Percentiles rank a stretch among this genome's conserved stretches.
These are phyloP conservation scores for Sorex fumeus DNA, from an alignment of 2,113 vertebrate genomes.

Conservation along the genomic window DNA sequence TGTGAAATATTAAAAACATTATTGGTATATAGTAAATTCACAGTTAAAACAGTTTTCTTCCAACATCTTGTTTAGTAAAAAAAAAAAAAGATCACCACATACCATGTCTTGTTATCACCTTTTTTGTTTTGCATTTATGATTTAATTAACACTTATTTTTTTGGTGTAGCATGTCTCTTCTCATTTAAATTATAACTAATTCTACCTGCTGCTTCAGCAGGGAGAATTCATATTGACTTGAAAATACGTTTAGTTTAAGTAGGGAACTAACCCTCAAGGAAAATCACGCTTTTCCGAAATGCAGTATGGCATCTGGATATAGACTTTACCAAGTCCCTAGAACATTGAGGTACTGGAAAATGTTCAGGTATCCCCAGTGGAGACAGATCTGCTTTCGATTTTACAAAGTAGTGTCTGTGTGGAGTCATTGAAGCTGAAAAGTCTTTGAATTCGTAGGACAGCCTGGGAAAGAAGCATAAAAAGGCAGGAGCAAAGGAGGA, in stretches of 20 bases:
- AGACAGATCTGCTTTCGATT: slow-evolving; percentile 51
- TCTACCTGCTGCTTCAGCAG: neutral
- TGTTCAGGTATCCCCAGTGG: slow-evolving; percentile 46
- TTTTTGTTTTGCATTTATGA: slow-evolving; percentile 38
- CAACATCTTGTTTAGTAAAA: slow-evolving; percentile 43
- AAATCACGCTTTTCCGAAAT: slow-evolving; percentile 65
- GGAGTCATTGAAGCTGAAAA: slow-evolving; percentile 40
- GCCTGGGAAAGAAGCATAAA: neutral
- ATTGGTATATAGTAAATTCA: slow-evolving; percentile 48
- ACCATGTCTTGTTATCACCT: slow-evolving; percentile 40
- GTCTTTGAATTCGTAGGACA: neutral
- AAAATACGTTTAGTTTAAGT: slow-evolving; percentile 67
- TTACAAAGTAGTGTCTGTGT: slow-evolving; percentile 23
- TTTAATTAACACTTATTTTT: slow-evolving; percentile 53
- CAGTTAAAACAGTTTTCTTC: slow-evolving; percentile 62
- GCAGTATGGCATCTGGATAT: neutral
- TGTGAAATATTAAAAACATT: slow-evolving; percentile 50
- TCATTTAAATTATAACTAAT: slow-evolving; percentile 64
- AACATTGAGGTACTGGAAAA: slow-evolving; percentile 18
- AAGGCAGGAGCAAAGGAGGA: neutral
- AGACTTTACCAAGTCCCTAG: slow-evolving; percentile 33
- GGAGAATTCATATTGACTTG: slow-evolving; percentile 52
- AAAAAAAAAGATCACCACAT: slow-evolving; percentile 34
- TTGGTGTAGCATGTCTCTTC: slow-evolving; percentile 42
- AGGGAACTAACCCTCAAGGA: slow-evolving; percentile 28